Evolutionary conservation across 2,113 vertebrate species (phyloP), one percentile per base, ranked within the genome.

Genomic region (Scartelaos histophorus): DNA sequence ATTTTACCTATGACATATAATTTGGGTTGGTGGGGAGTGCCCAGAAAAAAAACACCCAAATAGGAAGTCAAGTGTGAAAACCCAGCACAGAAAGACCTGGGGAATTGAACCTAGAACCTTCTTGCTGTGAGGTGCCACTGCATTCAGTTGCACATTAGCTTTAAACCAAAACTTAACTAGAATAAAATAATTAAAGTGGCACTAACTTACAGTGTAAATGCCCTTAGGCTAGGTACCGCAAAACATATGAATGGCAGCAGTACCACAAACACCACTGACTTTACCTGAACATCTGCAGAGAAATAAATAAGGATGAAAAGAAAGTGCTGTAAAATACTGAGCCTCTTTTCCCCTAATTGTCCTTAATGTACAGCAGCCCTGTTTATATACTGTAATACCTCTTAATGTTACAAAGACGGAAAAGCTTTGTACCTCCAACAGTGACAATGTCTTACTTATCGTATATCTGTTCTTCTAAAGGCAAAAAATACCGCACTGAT

Each of bases 341-440:
- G 34, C 82, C 47, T 75, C 54, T 65, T n/a, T 72, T 51, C 43
- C 71, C 38, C n/a, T 16, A 58, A 58, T 25, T 25, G 56, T 58
- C 56, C 56, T 58, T 75, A 5, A 70, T 67, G 57, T 82, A 82
- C 71, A 47, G 54, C 80, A 22, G n/a, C 54, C 21, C 73, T 66
- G 21, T 70, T 73, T 24, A 17, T 76, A 29, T 53, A 60, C 66
- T 70, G n/a, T 38, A 13, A 82, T 77, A 76, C 76, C 71, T 80
- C 75, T 67, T 74, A 5, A 43, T 80, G 65, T 82, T 9, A 70
- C 79, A 62, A 82, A 70, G 78, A 29, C 74, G 72, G 76, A 85
- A 64, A 11, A 70, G 69, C 82, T 75, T 78, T 79, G 79, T 79
- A 66, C 49, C 43, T 76, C 58, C 24, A 38, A 35, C 61, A 64